These are phyloP conservation scores for Luscinia megarhynchos DNA, from an alignment of 2,797 vertebrate genomes.

Conservation along the genomic window DNA sequence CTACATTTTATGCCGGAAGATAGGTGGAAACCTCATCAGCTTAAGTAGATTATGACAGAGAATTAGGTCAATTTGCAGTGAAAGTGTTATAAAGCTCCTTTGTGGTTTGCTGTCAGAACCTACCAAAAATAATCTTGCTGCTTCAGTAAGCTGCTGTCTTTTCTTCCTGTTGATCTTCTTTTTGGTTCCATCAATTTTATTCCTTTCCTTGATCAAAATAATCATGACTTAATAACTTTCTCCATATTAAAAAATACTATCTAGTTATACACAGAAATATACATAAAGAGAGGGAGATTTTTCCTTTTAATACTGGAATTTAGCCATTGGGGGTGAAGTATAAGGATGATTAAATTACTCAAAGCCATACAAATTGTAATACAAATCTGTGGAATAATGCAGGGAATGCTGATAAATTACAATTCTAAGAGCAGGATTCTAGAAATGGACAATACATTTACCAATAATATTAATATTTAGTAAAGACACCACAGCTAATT, in stretches of 20 bases:
- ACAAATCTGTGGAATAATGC: not conserved
- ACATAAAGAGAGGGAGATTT: not conserved
- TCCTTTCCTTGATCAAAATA: not conserved
- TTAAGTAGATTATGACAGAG: slow-evolving; percentile 11
- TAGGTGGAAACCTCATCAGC: not conserved
- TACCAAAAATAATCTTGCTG: not conserved
- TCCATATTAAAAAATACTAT: not conserved
- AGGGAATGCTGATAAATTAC: not conserved
- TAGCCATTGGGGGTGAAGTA: not conserved
- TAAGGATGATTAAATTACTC: not conserved
- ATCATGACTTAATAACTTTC: not conserved
- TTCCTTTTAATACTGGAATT: not conserved
- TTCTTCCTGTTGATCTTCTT: not conserved
- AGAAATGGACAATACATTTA: not conserved
- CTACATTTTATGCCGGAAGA: slow-evolving; percentile 20
- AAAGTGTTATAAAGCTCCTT: slow-evolving; percentile 12
- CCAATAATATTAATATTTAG: not conserved
- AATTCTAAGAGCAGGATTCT: not conserved
- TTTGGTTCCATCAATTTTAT: not conserved
- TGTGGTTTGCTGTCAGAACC: not conserved
- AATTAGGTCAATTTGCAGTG: slow-evolving; percentile 42
- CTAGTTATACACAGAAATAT: not conserved
- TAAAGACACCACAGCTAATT: not conserved
- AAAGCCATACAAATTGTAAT: not conserved
- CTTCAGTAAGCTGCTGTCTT: not conserved